Evolutionary conservation across 2,113 vertebrate genomes (phyloP).

Genomic region (Oxyruncus cristatus): DNA sequence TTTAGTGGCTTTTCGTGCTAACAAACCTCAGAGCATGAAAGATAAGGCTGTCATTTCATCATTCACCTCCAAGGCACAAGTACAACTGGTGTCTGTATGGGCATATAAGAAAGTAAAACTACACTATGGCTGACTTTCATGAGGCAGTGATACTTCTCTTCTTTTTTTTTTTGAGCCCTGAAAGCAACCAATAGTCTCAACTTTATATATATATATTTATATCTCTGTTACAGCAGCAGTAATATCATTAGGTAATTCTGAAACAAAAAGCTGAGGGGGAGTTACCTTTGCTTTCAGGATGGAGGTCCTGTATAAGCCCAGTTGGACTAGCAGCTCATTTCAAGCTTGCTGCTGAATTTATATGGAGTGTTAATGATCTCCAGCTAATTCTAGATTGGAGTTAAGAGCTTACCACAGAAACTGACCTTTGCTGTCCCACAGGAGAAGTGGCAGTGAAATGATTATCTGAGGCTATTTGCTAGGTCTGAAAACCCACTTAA

Average conservation of each 20-base stretch:
- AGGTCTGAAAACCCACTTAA: slow-evolving; percentile 9
- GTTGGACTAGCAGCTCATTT: neutral
- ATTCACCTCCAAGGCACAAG: neutral
- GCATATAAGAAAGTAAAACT: neutral
- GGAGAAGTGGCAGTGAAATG: neutral
- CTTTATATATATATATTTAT: neutral
- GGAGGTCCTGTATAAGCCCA: neutral
- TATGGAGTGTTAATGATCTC: slow-evolving; percentile 25
- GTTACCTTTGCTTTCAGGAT: neutral
- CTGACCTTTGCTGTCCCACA: neutral
- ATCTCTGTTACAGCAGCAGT: neutral
- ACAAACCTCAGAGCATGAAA: neutral
- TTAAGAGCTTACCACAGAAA: slow-evolving; percentile 4
- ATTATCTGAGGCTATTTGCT: slow-evolving; percentile 2
- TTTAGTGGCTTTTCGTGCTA: neutral
- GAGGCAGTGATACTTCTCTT: neutral
- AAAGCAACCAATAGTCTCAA: neutral
- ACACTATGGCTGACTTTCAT: neutral
- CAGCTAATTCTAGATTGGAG: slow-evolving; percentile 25
- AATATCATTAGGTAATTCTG: neutral
- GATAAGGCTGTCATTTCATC: neutral
- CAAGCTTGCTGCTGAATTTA: neutral
- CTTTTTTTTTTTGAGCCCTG: neutral
- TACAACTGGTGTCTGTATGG: neutral
- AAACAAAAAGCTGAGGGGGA: neutral